Conservation (phyloP, 1,140 invertebrate species). For the Diachasma alloeum region DNA sequence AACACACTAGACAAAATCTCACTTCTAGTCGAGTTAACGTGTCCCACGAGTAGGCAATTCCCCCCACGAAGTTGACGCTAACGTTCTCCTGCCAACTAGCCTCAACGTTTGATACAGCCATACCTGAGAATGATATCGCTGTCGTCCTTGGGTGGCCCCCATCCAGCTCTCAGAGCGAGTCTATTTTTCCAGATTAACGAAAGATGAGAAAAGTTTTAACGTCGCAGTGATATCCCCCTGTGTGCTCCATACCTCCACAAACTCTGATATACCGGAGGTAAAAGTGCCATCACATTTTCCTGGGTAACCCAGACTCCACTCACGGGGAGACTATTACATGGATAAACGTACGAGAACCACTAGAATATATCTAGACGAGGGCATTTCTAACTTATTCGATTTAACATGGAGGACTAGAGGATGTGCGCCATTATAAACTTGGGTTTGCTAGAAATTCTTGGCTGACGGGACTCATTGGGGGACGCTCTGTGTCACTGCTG, state of each 20-base stretch:
- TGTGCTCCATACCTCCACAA: neutral
- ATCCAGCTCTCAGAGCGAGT: conserved; percentile 29
- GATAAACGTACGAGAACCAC: conserved; percentile 20
- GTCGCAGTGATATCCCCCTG: conserved; percentile 24
- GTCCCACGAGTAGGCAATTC: too few species aligned
- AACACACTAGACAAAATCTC: too few species aligned
- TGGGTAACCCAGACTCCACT: conserved; percentile 22
- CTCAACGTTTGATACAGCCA: neutral
- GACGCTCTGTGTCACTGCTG: neutral
- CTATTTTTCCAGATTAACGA: conserved; percentile 59
- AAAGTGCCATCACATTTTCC: conserved; percentile 11
- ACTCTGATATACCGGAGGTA: neutral
- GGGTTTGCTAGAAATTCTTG: conserved; percentile 3
- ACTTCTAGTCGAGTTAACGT: too few species aligned
- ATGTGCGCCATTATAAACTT: conserved; percentile 22
- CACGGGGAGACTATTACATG: conserved; percentile 27
- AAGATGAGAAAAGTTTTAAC: conserved; percentile 64
- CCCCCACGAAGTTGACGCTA: too few species aligned
- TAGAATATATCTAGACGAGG: neutral
- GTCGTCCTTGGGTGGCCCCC: conserved; percentile 13
- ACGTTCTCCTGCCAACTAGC: too few species aligned
- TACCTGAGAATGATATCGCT: neutral
- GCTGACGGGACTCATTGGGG: neutral
- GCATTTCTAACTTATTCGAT: conserved; percentile 15
- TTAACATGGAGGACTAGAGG: neutral